These are phyloP conservation scores for Liopterus haemorrhoidalis DNA, from an alignment of 2,888 invertebrate genomes.

Conservation along the genomic window DNA sequence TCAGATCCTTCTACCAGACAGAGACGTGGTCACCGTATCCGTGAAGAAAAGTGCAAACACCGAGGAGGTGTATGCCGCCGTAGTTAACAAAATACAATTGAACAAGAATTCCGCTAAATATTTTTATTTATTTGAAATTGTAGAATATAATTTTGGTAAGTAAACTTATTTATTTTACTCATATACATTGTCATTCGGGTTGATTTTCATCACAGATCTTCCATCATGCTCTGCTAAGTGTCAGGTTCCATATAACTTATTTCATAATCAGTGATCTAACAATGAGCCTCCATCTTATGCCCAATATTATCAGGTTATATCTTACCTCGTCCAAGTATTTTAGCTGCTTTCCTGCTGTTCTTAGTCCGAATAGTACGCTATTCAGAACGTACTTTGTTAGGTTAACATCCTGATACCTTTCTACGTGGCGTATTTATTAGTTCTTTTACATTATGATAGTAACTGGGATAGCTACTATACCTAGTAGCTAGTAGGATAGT, in stretches of 20 bases:
- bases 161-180: too few relatives aligned
- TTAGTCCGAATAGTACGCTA: too few relatives aligned
- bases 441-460: too few relatives aligned
- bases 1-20: conserved; percentile 77
- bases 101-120: conserved; percentile 76
- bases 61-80: conserved; percentile 82
- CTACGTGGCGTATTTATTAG: too few relatives aligned
- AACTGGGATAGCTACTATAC: too few relatives aligned
- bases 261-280: background rate
- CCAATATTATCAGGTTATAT: too few relatives aligned
- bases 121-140: conserved; percentile 95
- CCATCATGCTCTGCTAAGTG: background rate
- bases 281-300: too few relatives aligned
- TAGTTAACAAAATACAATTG: conserved; percentile 78
- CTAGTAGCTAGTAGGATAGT: too few relatives aligned
- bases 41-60: conserved; percentile 84
- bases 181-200: conserved; percentile 8
- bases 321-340: too few relatives aligned
- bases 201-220: background rate
- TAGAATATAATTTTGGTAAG: conserved; percentile 94
- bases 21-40: conserved; percentile 81
- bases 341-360: too few relatives aligned
- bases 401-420: too few relatives aligned
- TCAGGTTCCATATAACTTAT: background rate
- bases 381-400: too few relatives aligned